Evolutionary conservation across 2,797 vertebrate genomes (phyloP).

Genomic region (Argentina silus): DNA sequence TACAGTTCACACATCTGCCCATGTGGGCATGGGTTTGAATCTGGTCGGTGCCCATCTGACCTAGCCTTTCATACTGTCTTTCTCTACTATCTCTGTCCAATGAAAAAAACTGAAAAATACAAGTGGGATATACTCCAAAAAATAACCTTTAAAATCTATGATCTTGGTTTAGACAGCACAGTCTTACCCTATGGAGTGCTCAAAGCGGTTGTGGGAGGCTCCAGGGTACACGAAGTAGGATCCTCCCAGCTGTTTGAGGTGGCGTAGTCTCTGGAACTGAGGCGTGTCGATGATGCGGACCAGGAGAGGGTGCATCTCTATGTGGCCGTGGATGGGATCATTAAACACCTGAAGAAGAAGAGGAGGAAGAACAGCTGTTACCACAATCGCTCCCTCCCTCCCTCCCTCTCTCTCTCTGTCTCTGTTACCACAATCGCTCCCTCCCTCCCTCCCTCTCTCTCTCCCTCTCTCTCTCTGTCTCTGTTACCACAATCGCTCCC

Average conservation of each 20-base stretch:
- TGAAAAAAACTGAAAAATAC: no score
- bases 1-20: no score
- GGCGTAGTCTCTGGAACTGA: constrained; percentile 79
- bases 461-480: no score
- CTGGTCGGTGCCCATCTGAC: no score
- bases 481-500: no score
- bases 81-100: no score
- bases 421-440: no score
- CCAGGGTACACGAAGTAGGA: constrained; percentile 79
- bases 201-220: constrained; percentile 81
- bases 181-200: constrained; percentile 80
- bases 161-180: no score
- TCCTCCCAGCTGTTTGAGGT: constrained; percentile 81
- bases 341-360: constrained; percentile 87
- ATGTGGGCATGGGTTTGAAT: no score
- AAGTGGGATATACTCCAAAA: no score
- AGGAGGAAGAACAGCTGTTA: background rate
- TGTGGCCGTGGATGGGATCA: constrained; percentile 93
- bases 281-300: constrained; percentile 91
- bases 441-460: background rate
- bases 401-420: background rate
- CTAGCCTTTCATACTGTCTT: no score
- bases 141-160: no score
- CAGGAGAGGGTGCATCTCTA: constrained; percentile 92
- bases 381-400: background rate